These are phyloP conservation scores for Spondyliosoma cantharus DNA, from an alignment of 2,797 vertebrate genomes.

Conservation along the genomic window DNA sequence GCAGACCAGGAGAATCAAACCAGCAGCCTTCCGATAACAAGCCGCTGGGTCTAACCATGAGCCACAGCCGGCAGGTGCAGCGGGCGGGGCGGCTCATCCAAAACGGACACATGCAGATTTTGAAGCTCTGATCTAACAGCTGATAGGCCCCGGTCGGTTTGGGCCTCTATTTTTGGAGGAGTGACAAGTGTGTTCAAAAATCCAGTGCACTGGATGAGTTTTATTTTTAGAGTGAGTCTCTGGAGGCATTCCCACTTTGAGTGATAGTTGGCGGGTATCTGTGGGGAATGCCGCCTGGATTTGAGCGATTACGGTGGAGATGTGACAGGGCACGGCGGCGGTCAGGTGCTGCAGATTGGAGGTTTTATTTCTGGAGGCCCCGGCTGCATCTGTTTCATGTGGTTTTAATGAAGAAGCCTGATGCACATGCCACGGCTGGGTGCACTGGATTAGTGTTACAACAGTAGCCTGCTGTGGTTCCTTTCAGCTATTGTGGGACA, in stretches of 20 bases:
- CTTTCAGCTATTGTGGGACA: conserved; percentile 1
- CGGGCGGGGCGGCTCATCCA: too few relatives aligned
- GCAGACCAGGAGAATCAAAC: too few relatives aligned
- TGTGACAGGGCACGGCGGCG: not conserved
- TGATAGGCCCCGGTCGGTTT: not conserved
- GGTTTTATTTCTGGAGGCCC: conserved; percentile 36
- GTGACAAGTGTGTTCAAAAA: conserved; percentile 35
- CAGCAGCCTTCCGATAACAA: too few relatives aligned
- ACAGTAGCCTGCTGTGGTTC: not conserved
- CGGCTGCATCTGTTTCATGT: conserved; percentile 36
- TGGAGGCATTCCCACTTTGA: conserved; percentile 40
- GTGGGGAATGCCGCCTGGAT: conserved; percentile 45
- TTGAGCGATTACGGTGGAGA: conserved; percentile 43
- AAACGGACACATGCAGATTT: not conserved
- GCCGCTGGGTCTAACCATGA: too few relatives aligned
- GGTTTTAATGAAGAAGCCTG: conserved; percentile 13
- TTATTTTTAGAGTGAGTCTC: conserved; percentile 59
- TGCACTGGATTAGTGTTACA: conserved; percentile 30
- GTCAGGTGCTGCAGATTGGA: conserved; percentile 55
- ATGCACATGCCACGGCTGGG: conserved; percentile 7
- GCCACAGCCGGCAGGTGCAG: too few relatives aligned
- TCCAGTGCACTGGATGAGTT: conserved; percentile 4
- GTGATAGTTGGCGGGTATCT: conserved; percentile 38
- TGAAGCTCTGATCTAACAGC: conserved; percentile 9
- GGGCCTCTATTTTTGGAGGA: conserved; percentile 42